Conservation (phyloP, 2,888 invertebrate species). For the Augochlorella aurata region DNA sequence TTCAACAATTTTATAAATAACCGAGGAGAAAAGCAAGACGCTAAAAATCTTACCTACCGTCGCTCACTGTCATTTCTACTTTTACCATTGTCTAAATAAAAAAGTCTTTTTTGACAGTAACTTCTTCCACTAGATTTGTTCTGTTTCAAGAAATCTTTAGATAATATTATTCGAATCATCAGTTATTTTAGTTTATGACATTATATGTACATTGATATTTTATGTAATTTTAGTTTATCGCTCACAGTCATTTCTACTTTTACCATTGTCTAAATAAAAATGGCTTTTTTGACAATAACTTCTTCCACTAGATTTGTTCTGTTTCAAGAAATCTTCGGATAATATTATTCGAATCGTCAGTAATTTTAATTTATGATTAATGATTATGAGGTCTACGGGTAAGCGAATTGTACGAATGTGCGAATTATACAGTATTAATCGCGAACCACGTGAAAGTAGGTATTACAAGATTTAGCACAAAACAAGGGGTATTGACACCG, state of each 20-base stretch:
- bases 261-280: background rate
- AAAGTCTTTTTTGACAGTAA: background rate
- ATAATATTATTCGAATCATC: background rate
- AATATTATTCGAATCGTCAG: background rate
- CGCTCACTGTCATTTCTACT: background rate
- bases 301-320: no score
- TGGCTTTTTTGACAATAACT: background rate
- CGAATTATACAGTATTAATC: no score
- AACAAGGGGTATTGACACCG: conserved; percentile 6
- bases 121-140: background rate
- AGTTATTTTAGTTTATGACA: background rate
- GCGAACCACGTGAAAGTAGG: no score
- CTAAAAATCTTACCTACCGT: background rate
- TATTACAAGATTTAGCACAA: background rate
- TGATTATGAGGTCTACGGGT: no score
- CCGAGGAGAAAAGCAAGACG: no score
- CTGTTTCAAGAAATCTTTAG: background rate
- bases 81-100: background rate
- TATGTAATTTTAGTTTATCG: no score
- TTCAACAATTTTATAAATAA: background rate
- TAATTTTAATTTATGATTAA: background rate
- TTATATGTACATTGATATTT: no score
- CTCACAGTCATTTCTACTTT: no score
- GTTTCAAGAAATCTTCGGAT: background rate
- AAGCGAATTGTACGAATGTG: no score